A percentile compares a stretch with the other conserved stretches of the same genome.
Conservation (phyloP, 1,140 invertebrate genomes). For the Drosophila tsacasi region DNA sequence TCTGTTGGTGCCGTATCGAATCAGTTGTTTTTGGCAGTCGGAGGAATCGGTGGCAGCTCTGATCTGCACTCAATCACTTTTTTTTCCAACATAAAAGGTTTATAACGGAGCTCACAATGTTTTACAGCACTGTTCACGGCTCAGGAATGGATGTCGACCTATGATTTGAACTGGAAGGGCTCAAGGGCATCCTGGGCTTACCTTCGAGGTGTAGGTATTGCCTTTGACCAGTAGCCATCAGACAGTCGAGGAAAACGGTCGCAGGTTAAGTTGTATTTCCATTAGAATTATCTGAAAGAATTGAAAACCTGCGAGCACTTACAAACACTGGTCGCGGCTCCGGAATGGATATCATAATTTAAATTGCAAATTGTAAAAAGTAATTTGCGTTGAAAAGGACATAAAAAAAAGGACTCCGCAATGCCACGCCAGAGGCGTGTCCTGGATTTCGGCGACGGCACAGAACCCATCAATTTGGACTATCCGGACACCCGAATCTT, state of each 20-base stretch:
- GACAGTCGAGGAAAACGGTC: not conserved
- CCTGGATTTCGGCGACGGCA: conserved; percentile 40
- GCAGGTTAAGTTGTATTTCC: not conserved
- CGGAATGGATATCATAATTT: not conserved
- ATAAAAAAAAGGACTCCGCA: not conserved
- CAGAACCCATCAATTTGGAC: conserved; percentile 44
- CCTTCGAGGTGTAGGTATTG: too few relatives aligned
- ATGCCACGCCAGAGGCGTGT: conserved; percentile 30
- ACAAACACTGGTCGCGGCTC: conserved; percentile 1
- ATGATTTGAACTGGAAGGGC: not conserved
- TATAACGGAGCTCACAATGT: too few relatives aligned
- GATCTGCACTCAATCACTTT: not conserved
- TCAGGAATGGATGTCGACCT: too few relatives aligned
- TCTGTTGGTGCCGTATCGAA: not conserved
- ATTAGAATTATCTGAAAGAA: not conserved
- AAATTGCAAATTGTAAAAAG: not conserved
- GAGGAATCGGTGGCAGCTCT: not conserved
- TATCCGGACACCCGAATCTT: conserved; percentile 35
- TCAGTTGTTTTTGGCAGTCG: conserved; percentile 2
- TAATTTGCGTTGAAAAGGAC: not conserved
- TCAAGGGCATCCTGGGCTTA: not conserved
- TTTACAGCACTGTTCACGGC: conserved; percentile 3
- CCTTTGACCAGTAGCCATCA: not conserved
- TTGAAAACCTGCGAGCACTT: not conserved
- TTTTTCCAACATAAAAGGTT: too few relatives aligned